These are phyloP conservation scores for Thalpophila matura DNA, from an alignment of 2,888 invertebrate species.

Conservation along the genomic window DNA sequence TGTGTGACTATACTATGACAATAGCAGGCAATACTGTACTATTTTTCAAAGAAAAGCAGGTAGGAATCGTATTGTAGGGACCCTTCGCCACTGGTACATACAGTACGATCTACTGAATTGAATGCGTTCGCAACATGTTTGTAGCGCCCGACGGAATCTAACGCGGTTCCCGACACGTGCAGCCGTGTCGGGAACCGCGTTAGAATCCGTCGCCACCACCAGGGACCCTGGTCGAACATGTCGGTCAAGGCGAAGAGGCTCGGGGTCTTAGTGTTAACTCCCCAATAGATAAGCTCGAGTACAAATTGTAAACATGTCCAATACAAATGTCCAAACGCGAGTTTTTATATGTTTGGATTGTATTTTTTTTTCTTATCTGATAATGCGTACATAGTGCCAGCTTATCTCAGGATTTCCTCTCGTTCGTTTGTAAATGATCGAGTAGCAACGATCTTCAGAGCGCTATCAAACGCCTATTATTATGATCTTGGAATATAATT, in stretches of 20 bases:
- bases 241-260: constrained; percentile 44
- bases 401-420: constrained; percentile 58
- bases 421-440: constrained; percentile 23
- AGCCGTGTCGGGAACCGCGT: no score
- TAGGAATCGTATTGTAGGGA: no score
- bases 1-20: no score
- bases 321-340: constrained; percentile 48
- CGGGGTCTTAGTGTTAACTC: constrained; percentile 36
- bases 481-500: constrained; percentile 51
- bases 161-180: no score
- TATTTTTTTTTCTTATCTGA: constrained; percentile 56
- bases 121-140: no score
- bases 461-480: constrained; percentile 38
- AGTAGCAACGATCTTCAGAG: constrained; percentile 36
- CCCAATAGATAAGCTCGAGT: constrained; percentile 48
- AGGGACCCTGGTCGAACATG: constrained; percentile 30
- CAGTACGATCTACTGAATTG: no score
- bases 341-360: constrained; percentile 48
- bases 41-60: no score
- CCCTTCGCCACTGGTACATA: no score
- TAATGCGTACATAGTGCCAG: constrained; percentile 30
- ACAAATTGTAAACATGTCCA: constrained; percentile 46
- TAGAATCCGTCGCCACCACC: no score
- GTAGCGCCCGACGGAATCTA: no score
- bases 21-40: no score